These are phyloP conservation scores for Leptothorax acervorum DNA, from an alignment of 2,888 invertebrate genomes.

Conservation along the genomic window DNA sequence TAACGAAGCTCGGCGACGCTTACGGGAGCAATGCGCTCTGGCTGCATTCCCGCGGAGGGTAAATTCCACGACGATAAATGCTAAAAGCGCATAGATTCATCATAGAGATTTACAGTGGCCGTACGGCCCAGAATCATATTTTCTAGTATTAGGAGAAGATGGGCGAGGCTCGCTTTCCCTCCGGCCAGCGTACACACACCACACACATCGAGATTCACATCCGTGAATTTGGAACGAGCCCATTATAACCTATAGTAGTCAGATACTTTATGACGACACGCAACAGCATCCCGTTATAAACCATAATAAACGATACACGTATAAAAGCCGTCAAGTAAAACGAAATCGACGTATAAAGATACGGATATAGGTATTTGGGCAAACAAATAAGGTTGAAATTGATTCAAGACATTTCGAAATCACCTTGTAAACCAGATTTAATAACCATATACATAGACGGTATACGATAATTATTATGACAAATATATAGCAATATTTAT, in stretches of 20 bases:
- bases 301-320: slow-evolving; percentile 28
- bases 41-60: slow-evolving; percentile 57
- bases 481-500: neutral
- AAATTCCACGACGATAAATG: slow-evolving; percentile 65
- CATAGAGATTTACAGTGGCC: slow-evolving; percentile 61
- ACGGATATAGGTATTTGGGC: neutral
- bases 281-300: slow-evolving; percentile 55
- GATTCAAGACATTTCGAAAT: neutral
- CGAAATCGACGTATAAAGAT: slow-evolving; percentile 26
- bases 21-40: slow-evolving; percentile 59
- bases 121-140: slow-evolving; percentile 60
- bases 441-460: neutral
- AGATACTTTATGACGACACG: slow-evolving; percentile 63
- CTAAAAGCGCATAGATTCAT: slow-evolving; percentile 54
- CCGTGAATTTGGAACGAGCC: slow-evolving; percentile 53
- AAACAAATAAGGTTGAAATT: neutral
- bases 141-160: slow-evolving; percentile 54
- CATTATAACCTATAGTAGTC: slow-evolving; percentile 63
- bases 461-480: neutral
- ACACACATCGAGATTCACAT: slow-evolving; percentile 1
- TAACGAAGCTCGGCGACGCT: slow-evolving; percentile 44
- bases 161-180: slow-evolving; percentile 51
- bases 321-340: slow-evolving; percentile 53
- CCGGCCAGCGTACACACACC: slow-evolving; percentile 32
- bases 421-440: neutral